Evolutionary conservation across 2,113 vertebrate species (phyloP).

Genomic region (Gnathonemus longibarbis): DNA sequence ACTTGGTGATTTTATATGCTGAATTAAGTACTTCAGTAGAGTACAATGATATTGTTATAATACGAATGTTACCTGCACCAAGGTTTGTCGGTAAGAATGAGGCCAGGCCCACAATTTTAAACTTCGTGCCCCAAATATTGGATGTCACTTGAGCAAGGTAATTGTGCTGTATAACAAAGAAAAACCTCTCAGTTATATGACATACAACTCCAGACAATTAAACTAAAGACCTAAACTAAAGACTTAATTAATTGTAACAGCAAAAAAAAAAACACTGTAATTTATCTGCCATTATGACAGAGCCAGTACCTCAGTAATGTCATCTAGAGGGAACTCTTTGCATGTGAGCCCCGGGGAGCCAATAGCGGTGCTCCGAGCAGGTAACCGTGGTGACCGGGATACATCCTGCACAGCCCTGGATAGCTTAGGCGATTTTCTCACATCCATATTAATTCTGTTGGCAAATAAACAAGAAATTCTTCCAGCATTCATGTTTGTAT

Average conservation of each 20-base stretch:
- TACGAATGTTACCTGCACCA: constrained; percentile 81
- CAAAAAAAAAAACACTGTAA: neutral
- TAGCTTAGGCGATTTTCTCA: constrained; percentile 91
- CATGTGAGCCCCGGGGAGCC: constrained; percentile 86
- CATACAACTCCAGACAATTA: neutral
- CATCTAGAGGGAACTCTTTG: constrained; percentile 90
- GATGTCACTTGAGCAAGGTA: constrained; percentile 99
- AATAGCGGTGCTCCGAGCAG: constrained; percentile 80
- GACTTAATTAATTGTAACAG: neutral
- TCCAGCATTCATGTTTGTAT: neutral
- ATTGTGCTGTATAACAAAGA: constrained; percentile 73
- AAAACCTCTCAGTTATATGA: neutral
- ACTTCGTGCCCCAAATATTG: constrained; percentile 99
- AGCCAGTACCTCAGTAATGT: constrained; percentile 81
- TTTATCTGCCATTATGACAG: neutral
- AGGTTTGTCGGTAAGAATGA: constrained; percentile 94
- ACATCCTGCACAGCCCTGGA: constrained; percentile 82
- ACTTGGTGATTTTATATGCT: neutral
- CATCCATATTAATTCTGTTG: constrained; percentile 82
- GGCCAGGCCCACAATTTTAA: constrained; percentile 97
- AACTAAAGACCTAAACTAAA: neutral
- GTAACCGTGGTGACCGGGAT: constrained; percentile 83
- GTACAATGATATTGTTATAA: neutral
- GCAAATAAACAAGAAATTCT: neutral
- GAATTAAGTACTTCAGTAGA: neutral